Conservation (phyloP, 2,113 vertebrate species). For the Progne subis region DNA sequence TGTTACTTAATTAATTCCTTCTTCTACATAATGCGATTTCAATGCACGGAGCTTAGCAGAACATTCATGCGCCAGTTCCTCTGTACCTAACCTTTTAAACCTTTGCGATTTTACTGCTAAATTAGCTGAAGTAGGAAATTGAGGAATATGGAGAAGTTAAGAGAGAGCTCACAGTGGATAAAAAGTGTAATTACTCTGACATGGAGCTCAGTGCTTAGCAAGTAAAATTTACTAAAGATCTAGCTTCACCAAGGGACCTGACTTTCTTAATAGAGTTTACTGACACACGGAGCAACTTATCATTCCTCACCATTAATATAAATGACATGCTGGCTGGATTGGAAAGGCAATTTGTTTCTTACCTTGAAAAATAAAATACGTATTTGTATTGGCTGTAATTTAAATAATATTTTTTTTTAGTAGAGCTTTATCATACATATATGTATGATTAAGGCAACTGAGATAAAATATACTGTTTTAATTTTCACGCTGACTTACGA, state of each 20-base stretch:
- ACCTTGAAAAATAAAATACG: slow-evolving; percentile 6
- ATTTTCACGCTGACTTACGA: not conserved
- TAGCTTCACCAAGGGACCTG: slow-evolving; percentile 60
- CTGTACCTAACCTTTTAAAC: slow-evolving; percentile 61
- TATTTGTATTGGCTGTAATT: slow-evolving; percentile 12
- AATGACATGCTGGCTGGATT: slow-evolving; percentile 67
- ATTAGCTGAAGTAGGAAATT: slow-evolving; percentile 75
- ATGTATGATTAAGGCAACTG: not conserved
- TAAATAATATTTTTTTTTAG: not conserved
- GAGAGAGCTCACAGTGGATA: slow-evolving; percentile 65
- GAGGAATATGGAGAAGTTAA: slow-evolving; percentile 63
- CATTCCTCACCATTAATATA: slow-evolving; percentile 63
- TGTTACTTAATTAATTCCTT: slow-evolving; percentile 70
- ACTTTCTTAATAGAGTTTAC: slow-evolving; percentile 74
- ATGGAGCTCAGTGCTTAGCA: slow-evolving; percentile 63
- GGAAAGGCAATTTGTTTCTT: slow-evolving; percentile 62
- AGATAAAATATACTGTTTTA: not conserved
- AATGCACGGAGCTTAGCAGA: slow-evolving; percentile 40
- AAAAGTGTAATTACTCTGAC: slow-evolving; percentile 70
- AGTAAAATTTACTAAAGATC: slow-evolving; percentile 71
- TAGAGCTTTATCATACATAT: not conserved
- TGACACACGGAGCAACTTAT: slow-evolving; percentile 65
- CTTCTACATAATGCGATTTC: slow-evolving; percentile 50
- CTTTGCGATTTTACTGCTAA: slow-evolving; percentile 66
- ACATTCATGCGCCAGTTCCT: slow-evolving; percentile 49